These are phyloP conservation scores for Scarus forsteni DNA, from an alignment of 2,797 vertebrate genomes.

Conservation along the genomic window DNA sequence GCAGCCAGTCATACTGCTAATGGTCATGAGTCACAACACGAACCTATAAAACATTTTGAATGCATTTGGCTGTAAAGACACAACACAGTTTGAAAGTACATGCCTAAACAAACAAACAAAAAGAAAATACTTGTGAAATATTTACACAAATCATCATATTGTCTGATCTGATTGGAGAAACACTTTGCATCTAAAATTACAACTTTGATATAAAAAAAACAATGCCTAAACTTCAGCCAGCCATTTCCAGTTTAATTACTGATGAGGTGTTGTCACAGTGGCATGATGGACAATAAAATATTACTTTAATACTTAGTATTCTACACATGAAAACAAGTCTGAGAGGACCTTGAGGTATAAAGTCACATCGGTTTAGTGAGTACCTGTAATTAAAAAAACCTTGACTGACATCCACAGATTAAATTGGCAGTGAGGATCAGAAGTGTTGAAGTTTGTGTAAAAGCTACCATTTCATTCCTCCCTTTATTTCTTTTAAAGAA, in stretches of 20 bases:
- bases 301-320: slow-evolving; percentile 61
- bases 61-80: slow-evolving; percentile 76
- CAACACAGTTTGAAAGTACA: slow-evolving; percentile 68
- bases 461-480: not conserved
- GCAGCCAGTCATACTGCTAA: slow-evolving; percentile 80
- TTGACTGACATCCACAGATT: slow-evolving; percentile 19
- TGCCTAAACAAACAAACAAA: slow-evolving; percentile 62
- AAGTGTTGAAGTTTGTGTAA: not conserved
- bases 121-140: slow-evolving; percentile 56
- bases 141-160: slow-evolving; percentile 78
- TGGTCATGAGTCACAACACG: slow-evolving; percentile 69
- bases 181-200: slow-evolving; percentile 69
- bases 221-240: slow-evolving; percentile 38
- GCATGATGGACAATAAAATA: slow-evolving; percentile 50
- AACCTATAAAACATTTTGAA: slow-evolving; percentile 63
- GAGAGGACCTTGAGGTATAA: slow-evolving; percentile 75
- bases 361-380: slow-evolving; percentile 56
- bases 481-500: not conserved
- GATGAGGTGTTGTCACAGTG: slow-evolving; percentile 66
- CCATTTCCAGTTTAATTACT: slow-evolving; percentile 67
- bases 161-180: slow-evolving; percentile 57
- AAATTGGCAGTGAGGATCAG: slow-evolving; percentile 29
- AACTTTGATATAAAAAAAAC: slow-evolving; percentile 25
- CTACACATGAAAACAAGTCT: slow-evolving; percentile 58
- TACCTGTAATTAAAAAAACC: slow-evolving; percentile 43